Evolutionary conservation across 2,113 vertebrate species (phyloP), one percentile per base, ranked within the genome.

Genomic region (Tenrec ecaudatus): DNA sequence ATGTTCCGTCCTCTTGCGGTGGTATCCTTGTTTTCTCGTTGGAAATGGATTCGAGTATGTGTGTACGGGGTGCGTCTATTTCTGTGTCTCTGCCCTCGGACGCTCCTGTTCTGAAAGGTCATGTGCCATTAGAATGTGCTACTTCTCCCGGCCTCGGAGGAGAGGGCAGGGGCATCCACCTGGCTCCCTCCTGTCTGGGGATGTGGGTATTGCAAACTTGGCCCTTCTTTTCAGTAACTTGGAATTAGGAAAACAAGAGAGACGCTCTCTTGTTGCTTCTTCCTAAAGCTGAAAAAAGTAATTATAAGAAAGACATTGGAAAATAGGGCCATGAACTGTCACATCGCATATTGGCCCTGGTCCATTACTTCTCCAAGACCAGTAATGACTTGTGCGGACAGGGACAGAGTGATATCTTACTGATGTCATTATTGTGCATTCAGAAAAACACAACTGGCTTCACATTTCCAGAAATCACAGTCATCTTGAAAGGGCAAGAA

Each of bases 361-460:
- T 38, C 53, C 43, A 2, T 38, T 15, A 73, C 94, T 90, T 86
- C 84, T 92, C 62, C 23, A 84, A 87, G 77, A 64, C 60, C 66
- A 5, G 82, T 76, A 62, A 83, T 11, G n/a, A 82, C 88, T 60
- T 38, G 31, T 80, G 76, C 33, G 47, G 73, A 89, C 82, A 92
- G 88, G 82, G 80, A 93, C 92, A 53, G 86, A 20, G 66, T 62
- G 80, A 93, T 23, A 9, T 88, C 95, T 86, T 29, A 38, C 84
- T 93, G 86, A 82, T 47, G 64, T 92, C 94, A 89, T 60, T 69
- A 31, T 82, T 64, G 87, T 87, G 62, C 25, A 85, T 82, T 93
- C 78, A 89, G 85, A 88, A 81, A 87, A 85, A 76, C 29, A 29
- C 62, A 58, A 53, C 38, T 43, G n/a, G 2, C 29, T 33, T 31